These are phyloP conservation scores for Carapus acus DNA, from an alignment of 2,797 vertebrate genomes.

Conservation along the genomic window DNA sequence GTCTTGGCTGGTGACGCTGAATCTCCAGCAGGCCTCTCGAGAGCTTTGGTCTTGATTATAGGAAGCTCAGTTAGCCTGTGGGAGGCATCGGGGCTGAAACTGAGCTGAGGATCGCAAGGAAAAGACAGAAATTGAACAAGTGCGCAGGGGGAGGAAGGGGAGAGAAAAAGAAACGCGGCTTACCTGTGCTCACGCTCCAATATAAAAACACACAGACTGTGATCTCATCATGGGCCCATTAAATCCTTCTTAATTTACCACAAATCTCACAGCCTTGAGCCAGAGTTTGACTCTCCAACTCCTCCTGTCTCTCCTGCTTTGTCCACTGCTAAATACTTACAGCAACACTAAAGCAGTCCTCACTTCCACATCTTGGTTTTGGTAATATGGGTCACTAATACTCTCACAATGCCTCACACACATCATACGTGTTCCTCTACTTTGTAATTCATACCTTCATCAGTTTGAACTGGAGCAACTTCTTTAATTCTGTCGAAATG, in stretches of 20 bases:
- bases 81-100: conserved; percentile 12
- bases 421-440: too few relatives aligned
- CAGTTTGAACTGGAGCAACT: too few relatives aligned
- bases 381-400: too few relatives aligned
- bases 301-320: background rate
- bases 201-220: conserved; percentile 63
- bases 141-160: conserved; percentile 8
- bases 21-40: conserved; percentile 13
- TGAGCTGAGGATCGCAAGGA: background rate
- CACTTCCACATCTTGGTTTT: background rate
- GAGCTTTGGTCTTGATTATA: conserved; percentile 55
- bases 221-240: conserved; percentile 46
- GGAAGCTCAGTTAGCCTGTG: conserved; percentile 14
- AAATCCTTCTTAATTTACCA: conserved; percentile 78
- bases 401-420: too few relatives aligned
- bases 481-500: too few relatives aligned
- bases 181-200: conserved; percentile 66
- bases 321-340: conserved; percentile 12
- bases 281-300: conserved; percentile 9
- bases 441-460: too few relatives aligned
- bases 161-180: conserved; percentile 51
- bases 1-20: conserved; percentile 20
- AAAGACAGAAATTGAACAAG: conserved; percentile 15
- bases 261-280: conserved; percentile 57
- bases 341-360: background rate